phyloP scores from a whole-genome alignment of 2,888 invertebrate species.

The Aromia moschata region DNA sequence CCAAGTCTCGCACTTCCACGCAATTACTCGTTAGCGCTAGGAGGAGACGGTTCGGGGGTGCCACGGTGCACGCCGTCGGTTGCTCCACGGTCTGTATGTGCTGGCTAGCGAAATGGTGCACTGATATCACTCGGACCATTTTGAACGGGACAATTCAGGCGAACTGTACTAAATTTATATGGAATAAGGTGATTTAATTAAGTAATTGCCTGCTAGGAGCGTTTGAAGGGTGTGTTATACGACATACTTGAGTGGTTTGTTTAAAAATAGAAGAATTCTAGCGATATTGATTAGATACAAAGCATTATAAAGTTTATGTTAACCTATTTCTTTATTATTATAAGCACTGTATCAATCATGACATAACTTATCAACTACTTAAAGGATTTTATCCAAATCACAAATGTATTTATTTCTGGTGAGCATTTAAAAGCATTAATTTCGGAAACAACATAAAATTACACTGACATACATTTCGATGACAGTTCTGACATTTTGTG shows the following conservation, averaged over 20 bases:
- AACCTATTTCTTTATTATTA: no score
- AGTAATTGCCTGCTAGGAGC: conserved; percentile 24
- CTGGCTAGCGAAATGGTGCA: conserved; percentile 75
- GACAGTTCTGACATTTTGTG: neutral
- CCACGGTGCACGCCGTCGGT: conserved; percentile 72
- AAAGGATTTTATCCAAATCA: neutral
- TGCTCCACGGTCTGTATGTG: conserved; percentile 72
- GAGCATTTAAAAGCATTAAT: neutral
- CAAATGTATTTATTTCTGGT: neutral
- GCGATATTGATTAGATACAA: conserved; percentile 28
- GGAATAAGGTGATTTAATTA: conserved; percentile 3
- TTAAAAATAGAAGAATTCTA: conserved; percentile 25
- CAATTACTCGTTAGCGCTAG: conserved; percentile 70
- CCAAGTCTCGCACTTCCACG: conserved; percentile 69
- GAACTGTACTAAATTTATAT: neutral
- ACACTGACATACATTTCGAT: neutral
- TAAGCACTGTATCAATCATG: no score
- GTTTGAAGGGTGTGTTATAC: conserved; percentile 31
- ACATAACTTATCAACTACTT: no score
- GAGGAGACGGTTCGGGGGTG: conserved; percentile 68
- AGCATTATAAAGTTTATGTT: neutral
- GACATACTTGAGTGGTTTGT: conserved; percentile 20
- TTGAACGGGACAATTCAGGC: conserved; percentile 6
- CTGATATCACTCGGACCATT: conserved; percentile 76
- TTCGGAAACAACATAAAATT: neutral